Base-by-base conservation (phyloP, 2,797 vertebrate species). In the Poecilia wingei region DNA sequence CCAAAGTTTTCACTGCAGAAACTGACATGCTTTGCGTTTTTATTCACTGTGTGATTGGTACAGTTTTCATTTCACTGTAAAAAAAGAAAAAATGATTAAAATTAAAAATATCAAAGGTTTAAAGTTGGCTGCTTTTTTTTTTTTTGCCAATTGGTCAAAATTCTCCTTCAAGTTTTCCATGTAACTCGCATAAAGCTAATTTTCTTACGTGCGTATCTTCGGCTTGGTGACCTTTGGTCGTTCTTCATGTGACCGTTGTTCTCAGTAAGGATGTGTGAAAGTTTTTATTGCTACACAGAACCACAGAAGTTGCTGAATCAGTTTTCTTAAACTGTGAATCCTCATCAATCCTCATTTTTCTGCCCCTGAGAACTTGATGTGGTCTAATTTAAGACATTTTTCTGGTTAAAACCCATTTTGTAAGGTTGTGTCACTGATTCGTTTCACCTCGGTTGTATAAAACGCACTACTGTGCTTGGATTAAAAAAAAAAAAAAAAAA, bases 221-320 rank as follows among this genome's bases (percentile, higher is more conserved):
- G 82, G 55, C 53, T 33, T 64, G 79, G 2, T 77, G 82, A 88
- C 79, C 90, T 92, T 90, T 92, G 91, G 72, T 91, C 84, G 28
- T 28, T 81, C 25, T 79, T 45, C 78, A 73, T 86, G 87, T 89
- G 86, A 86, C 53, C 1, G 22, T 10, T 69, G 2, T 69, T 66
- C 20, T 25, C 28, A 36, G 10, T 14, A 59, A 66, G 59, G 22
- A 74, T 74, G 13, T 18, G 8, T n/a, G 51, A 78, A 74, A 72
- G 33, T 7, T 45, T 79, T 57, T 53, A 20, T 41, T 36, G 13
- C 4, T 2, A 5, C 33, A 12, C 68, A 74, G 0, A 41, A 74
- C 33, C 33, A 12, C 68, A 74, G 0, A 41, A 74, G 49, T 53
- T 39, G n/a, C 51, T n/a, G 22, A 55, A 7, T 41, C 25, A 25